phyloP scores from a whole-genome alignment of 2,113 vertebrate species.

The Cryptoleucopteryx plumbea region DNA sequence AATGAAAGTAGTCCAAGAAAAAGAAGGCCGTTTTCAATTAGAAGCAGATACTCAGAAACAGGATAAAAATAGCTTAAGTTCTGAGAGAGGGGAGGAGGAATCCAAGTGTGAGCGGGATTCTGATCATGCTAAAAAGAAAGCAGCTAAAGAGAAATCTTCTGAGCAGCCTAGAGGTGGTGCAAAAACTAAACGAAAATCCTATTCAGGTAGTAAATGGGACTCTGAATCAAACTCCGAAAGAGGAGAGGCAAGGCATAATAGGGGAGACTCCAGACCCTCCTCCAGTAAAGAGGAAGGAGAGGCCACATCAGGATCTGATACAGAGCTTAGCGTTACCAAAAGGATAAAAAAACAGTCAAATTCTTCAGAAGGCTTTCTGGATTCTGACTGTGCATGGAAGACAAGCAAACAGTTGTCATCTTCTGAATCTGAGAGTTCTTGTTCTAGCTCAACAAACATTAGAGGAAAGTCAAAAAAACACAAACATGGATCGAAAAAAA shows the following conservation, averaged over 20 bases:
- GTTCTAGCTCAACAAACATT: constrained; percentile 24
- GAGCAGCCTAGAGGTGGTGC: constrained; percentile 34
- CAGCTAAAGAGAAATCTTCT: constrained; percentile 32
- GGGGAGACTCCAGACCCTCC: constrained; percentile 52
- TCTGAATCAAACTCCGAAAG: constrained; percentile 85
- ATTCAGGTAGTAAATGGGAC: constrained; percentile 80
- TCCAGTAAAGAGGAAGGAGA: constrained; percentile 96
- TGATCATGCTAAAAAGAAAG: constrained; percentile 66
- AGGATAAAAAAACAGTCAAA: constrained; percentile 35
- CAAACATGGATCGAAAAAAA: constrained; percentile 76
- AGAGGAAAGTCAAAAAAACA: constrained; percentile 80
- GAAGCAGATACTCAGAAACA: constrained; percentile 47
- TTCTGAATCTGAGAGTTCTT: constrained; percentile 58
- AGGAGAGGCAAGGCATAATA: constrained; percentile 21
- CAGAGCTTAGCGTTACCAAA: constrained; percentile 47
- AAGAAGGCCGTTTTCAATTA: not conserved
- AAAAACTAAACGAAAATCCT: constrained; percentile 68
- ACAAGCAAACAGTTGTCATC: not conserved
- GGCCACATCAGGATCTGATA: constrained; percentile 87
- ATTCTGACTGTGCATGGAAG: constrained; percentile 1
- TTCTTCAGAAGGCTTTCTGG: not conserved
- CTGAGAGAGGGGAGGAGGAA: constrained; percentile 52
- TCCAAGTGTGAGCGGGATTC: constrained; percentile 70
- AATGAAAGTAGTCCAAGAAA: constrained; percentile 18
- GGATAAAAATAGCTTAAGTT: constrained; percentile 35